Conservation (phyloP, 2,888 invertebrate species). For the Sphecodes monilicornis region DNA sequence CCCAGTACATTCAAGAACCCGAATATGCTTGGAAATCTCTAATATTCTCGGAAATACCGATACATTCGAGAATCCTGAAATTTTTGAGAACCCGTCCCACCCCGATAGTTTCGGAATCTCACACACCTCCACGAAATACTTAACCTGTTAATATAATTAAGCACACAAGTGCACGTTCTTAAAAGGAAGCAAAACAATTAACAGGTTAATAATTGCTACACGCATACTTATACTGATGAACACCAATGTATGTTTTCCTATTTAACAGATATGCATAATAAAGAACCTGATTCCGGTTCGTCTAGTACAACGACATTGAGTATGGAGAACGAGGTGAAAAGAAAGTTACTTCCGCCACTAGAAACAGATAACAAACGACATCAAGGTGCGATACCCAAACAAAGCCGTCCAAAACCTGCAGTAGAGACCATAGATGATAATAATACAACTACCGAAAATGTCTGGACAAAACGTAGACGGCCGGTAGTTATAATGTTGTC, state of each 20-base stretch:
- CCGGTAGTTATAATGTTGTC: constrained; percentile 73
- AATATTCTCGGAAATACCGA: too few species aligned
- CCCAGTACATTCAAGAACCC: too few species aligned
- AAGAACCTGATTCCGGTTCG: constrained; percentile 85
- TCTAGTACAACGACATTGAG: constrained; percentile 85
- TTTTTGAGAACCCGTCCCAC: too few species aligned
- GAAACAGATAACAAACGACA: constrained; percentile 87
- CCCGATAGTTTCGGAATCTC: too few species aligned
- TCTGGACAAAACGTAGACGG: constrained; percentile 84
- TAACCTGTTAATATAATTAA: background rate
- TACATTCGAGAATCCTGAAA: too few species aligned
- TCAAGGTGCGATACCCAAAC: constrained; percentile 90
- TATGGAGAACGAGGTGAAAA: constrained; percentile 83
- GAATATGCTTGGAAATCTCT: too few species aligned
- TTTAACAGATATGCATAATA: constrained; percentile 83
- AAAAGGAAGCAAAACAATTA: too few species aligned
- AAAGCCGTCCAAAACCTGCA: constrained; percentile 85
- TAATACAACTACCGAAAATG: constrained; percentile 54
- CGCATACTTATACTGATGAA: background rate
- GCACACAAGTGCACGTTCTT: too few species aligned
- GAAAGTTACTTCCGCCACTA: constrained; percentile 85
- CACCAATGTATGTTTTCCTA: background rate
- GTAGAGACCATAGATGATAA: constrained; percentile 60
- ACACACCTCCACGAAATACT: background rate
- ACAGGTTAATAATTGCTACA: background rate